Conservation (phyloP, 2,113 vertebrate genomes). For the Saguinus midas region DNA sequence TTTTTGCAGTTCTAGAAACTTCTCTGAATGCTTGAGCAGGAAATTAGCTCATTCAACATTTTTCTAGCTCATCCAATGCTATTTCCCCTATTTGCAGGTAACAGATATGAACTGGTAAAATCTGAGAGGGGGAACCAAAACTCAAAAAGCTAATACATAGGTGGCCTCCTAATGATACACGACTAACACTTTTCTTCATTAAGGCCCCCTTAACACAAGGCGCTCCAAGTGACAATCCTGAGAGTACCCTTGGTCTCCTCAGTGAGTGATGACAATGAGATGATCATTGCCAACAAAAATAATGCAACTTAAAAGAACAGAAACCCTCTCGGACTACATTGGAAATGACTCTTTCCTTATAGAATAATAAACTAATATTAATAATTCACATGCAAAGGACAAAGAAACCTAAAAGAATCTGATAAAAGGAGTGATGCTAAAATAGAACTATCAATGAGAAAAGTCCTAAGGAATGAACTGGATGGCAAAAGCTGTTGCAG, state of each 20-base stretch:
- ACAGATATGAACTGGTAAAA: not conserved
- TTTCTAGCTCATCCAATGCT: not conserved
- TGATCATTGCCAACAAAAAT: not conserved
- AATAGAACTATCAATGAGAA: not conserved
- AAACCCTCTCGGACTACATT: not conserved
- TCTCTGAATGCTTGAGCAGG: not conserved
- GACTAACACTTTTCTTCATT: not conserved
- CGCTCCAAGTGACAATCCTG: not conserved
- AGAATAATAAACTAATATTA: not conserved
- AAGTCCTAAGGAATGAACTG: not conserved
- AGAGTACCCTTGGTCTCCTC: not conserved
- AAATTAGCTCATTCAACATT: not conserved
- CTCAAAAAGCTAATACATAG: not conserved
- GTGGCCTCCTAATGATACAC: not conserved
- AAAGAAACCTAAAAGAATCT: not conserved
- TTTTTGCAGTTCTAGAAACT: not conserved
- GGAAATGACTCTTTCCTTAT: not conserved
- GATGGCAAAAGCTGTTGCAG: not conserved
- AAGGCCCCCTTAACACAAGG: not conserved
- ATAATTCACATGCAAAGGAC: not conserved
- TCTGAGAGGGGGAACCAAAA: not conserved
- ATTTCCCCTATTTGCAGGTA: not conserved
- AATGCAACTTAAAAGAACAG: not conserved
- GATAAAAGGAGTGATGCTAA: not conserved
- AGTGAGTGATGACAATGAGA: not conserved